Evolutionary conservation across 1,140 invertebrate genomes (phyloP).

Genomic region (Amphibalanus amphitrite): DNA sequence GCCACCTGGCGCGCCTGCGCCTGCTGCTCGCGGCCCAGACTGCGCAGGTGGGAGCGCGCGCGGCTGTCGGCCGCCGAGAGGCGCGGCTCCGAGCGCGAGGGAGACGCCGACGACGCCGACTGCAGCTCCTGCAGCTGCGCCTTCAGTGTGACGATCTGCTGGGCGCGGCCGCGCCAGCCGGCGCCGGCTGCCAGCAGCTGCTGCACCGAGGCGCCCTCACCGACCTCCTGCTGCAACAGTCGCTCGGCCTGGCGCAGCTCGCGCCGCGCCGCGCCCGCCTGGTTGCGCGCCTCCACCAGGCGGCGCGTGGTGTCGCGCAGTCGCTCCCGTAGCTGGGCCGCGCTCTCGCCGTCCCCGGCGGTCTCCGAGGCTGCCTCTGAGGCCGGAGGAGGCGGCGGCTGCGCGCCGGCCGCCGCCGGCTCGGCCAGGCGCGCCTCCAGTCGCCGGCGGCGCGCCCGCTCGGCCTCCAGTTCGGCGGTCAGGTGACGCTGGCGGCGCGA

Average conservation of each 20-base stretch:
- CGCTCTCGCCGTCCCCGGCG: not conserved
- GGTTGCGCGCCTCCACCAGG: not conserved
- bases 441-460: not conserved
- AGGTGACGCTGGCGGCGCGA: not conserved
- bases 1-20: not conserved
- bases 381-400: too few relatives aligned
- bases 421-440: not conserved
- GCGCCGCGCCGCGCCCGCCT: not conserved
- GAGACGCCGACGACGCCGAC: too few relatives aligned
- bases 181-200: not conserved
- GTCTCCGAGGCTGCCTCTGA: not conserved
- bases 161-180: not conserved
- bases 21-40: not conserved
- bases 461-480: not conserved
- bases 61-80: not conserved
- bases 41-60: not conserved
- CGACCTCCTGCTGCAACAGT: not conserved
- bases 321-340: not conserved
- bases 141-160: not conserved
- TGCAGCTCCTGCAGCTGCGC: not conserved
- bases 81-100: not conserved
- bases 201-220: not conserved
- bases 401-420: too few relatives aligned
- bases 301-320: conserved; percentile 1
- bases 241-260: not conserved